Conservation (phyloP, 2,113 vertebrate species). For the Pachycephala philippinensis region DNA sequence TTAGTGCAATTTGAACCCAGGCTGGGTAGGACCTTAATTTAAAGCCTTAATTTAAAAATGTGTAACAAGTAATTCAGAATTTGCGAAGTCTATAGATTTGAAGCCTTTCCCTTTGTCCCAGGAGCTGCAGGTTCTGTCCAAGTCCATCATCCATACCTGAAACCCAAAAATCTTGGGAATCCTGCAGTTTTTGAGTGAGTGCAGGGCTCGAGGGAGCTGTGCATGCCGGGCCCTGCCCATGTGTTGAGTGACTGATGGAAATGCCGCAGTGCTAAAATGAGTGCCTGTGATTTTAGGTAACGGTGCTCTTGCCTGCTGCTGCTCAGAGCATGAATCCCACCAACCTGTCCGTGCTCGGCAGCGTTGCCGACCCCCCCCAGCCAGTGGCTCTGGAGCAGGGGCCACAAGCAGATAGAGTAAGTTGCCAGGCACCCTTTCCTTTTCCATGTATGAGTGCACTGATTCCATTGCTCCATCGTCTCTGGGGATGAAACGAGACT, state of each 20-base stretch:
- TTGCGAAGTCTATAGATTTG: background rate
- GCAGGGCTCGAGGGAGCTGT: background rate
- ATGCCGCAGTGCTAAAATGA: constrained; percentile 41
- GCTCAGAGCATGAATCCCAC: constrained; percentile 82
- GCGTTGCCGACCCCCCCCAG: constrained; percentile 80
- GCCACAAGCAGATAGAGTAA: constrained; percentile 76
- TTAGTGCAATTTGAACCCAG: background rate
- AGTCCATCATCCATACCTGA: background rate
- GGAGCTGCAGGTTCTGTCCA: background rate
- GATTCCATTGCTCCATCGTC: background rate
- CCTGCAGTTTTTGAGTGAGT: background rate
- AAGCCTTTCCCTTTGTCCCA: background rate
- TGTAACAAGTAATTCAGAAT: background rate
- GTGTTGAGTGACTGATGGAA: background rate
- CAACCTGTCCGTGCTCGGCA: constrained; percentile 85
- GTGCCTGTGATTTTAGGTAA: constrained; percentile 73
- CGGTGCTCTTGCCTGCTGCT: constrained; percentile 81
- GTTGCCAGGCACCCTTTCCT: constrained; percentile 44
- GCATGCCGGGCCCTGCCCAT: background rate
- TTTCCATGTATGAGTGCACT: background rate
- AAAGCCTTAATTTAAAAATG: background rate
- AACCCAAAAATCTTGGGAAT: background rate
- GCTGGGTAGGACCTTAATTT: background rate
- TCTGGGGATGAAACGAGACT: background rate
- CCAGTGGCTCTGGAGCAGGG: constrained; percentile 80